phyloP scores from a whole-genome alignment of 1,140 invertebrate species.

The Eriosoma lanigerum region DNA sequence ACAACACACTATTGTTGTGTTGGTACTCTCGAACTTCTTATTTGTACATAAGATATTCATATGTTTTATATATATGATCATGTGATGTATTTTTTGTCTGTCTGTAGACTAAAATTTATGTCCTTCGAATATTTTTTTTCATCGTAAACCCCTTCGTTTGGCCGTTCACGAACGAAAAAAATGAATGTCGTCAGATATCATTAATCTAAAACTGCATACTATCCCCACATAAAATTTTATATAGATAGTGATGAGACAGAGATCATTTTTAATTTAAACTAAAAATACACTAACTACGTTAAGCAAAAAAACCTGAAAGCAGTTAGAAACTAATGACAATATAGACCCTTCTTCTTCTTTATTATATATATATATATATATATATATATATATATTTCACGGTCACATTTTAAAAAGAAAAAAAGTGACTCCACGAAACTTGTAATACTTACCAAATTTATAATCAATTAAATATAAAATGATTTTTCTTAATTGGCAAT shows the following conservation, averaged over 20 bases:
- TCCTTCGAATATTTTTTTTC: background rate
- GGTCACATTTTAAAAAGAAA: too few species aligned
- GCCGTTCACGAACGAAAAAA: background rate
- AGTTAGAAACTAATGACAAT: background rate
- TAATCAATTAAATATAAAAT: too few species aligned
- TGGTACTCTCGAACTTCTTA: too few species aligned
- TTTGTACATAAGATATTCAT: too few species aligned
- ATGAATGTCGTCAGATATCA: slow-evolving; percentile 2
- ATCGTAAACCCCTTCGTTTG: background rate
- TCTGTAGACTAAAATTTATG: too few species aligned
- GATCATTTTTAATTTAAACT: background rate
- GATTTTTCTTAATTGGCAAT: too few species aligned
- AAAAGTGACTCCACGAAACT: too few species aligned
- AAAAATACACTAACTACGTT: background rate
- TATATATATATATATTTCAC: background rate
- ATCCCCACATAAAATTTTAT: too few species aligned
- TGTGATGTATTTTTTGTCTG: too few species aligned
- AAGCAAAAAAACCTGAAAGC: background rate
- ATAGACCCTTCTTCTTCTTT: background rate
- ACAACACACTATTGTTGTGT: too few species aligned
- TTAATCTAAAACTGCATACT: background rate
- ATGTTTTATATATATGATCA: too few species aligned
- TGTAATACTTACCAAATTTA: too few species aligned
- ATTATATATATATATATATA: background rate
- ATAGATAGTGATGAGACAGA: background rate